Base-by-base conservation (phyloP, 35 echinoderm and acorn worm genomes). In the Holothuria glaberrima region DNA sequence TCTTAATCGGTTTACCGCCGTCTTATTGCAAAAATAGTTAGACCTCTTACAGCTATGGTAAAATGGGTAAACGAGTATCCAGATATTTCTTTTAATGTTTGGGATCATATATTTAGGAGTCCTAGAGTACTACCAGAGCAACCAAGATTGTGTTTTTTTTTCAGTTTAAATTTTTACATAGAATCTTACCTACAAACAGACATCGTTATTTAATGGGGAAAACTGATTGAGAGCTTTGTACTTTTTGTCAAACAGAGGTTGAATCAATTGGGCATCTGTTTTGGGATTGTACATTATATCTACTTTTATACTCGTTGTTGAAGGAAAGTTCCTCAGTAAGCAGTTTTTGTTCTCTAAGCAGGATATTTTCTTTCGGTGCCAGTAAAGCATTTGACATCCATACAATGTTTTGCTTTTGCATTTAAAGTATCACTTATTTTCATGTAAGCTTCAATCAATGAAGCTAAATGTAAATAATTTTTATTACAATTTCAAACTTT, bases 331-430 rank as follows among this genome's bases (percentile, higher is more conserved):
- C 22, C 12, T 68, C 9, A 3, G 22, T 9, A 69, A 69, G 25
- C 66, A 69, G 25, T 69, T 69, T 69, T 20, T 69, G 20, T 69
- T 69, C 17, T 69, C 16, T n/a, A 69, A 13, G 25, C 66, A 69
- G 6, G 66, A n/a, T 69, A 69, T 69, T 19, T 69, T 69, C 21
- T 69, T 69, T 21, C 22, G 21, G 12, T 69, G 6, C 21, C 25
- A 69, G 24, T 25, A 28, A 6, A 27, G 16, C 25, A 20, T 27
- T 69, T 69, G 66, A 20, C 31, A 69, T 69, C 21, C 66, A n/a
- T 69, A 69, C 24, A 69, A 69, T 29, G 25, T 69, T 33, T 24
- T 69, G n/a, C 25, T 69, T 69, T 69, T 69, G n/a, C 66, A n/a
- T 29, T 30, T 69, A 21, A 69, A 27, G 31, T 69, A 27, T 27